Conservation (phyloP, 2,113 vertebrate genomes). For the Takifugu bimaculatus region DNA sequence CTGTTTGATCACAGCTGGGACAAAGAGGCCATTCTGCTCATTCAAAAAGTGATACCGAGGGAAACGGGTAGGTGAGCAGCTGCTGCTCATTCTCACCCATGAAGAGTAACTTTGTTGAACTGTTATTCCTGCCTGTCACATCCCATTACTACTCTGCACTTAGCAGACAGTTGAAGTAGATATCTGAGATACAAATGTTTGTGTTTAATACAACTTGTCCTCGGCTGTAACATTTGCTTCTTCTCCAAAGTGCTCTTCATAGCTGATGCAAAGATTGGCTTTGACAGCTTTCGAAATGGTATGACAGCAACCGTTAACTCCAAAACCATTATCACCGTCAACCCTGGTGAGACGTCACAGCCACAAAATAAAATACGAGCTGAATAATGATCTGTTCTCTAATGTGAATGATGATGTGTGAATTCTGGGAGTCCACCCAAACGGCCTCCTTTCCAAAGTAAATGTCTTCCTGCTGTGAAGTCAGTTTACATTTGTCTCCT, state of each 20-base stretch:
- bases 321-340: constrained; percentile 92
- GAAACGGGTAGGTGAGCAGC: constrained; percentile 81
- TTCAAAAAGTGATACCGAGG: constrained; percentile 82
- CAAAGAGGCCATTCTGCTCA: constrained; percentile 85
- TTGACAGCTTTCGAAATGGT: constrained; percentile 88
- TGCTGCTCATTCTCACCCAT: constrained; percentile 20
- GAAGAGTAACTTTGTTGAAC: constrained; percentile 36
- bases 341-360: constrained; percentile 82
- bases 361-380: background rate
- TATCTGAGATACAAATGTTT: constrained; percentile 37
- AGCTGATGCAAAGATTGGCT: constrained; percentile 87
- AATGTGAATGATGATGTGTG: background rate
- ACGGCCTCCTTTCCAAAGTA: background rate
- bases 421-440: background rate
- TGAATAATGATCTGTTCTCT: background rate
- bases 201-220: constrained; percentile 24
- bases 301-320: constrained; percentile 90
- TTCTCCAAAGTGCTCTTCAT: constrained; percentile 88
- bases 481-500: constrained; percentile 24
- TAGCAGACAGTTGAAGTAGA: constrained; percentile 19
- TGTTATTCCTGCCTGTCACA: constrained; percentile 46
- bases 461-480: constrained; percentile 2
- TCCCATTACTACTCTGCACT: constrained; percentile 29
- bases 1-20: constrained; percentile 84
- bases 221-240: constrained; percentile 46